Base-by-base conservation (phyloP, 2,797 vertebrate genomes). In the Pangasius djambal region DNA sequence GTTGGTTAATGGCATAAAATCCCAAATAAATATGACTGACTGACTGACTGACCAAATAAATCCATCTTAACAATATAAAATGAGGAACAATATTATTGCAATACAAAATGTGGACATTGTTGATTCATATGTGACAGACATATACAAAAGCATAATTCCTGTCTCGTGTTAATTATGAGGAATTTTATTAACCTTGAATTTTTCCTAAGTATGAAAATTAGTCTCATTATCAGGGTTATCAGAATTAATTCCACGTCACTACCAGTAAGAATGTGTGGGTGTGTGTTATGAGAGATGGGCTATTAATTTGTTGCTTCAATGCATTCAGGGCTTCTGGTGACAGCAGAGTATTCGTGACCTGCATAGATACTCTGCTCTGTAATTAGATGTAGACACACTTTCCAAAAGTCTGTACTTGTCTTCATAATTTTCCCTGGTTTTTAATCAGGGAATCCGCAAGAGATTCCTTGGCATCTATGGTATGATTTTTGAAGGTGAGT, bases 211-310 rank as follows among this genome's bases (percentile, higher is more conserved):
- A n/a, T 75, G 40, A 20, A 84, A 67, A 77, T 59, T 50, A 50
- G 25, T 57, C 78, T 70, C n/a, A 25, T 83, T 28, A 1, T 18
- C 55, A 48, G 22, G n/a, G 22, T 77, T 84, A 82, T 88, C 87
- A 65, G 16, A 83, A 74, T n/a, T 12, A 75, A 69, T 57, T 48
- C 52, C 34, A 78, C 9, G 12, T 28, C n/a, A 20, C 37, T 65
- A 40, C 20, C 57, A 31, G 61, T 28, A 63, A 25, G 34, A 34
- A 28, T 83, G 72, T 50, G 83, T 87, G 87, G 48, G 79, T 59
- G 82, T 85, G 74, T 87, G 78, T 87, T 74, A 87, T 50, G 63
- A 74, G 86, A 87, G 75, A 37, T 28, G 20, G 57, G 69, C n/a
- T 37, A 72, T 83, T 87, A 55, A 87, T 86, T 90, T 81, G 87